Evolutionary conservation across 2,797 vertebrate genomes (phyloP).

Genomic region (Siniperca undulata): DNA sequence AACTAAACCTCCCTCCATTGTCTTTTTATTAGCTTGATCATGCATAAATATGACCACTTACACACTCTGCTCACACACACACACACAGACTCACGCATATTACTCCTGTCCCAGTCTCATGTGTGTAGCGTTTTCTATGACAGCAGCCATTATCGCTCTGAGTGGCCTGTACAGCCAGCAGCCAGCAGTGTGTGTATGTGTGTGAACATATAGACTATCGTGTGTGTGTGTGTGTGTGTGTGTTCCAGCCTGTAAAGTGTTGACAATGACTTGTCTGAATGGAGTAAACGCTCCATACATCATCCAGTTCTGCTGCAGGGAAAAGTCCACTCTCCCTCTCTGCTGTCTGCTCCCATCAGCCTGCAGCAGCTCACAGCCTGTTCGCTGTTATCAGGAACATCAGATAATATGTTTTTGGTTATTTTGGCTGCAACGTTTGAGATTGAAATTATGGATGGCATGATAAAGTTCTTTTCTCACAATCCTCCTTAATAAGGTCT

Average conservation of each 20-base stretch:
- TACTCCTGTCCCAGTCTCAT: neutral
- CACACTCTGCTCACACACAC: neutral
- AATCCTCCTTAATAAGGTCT: neutral
- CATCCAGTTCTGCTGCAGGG: neutral
- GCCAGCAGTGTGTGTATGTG: neutral
- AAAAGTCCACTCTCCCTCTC: neutral
- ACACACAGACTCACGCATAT: neutral
- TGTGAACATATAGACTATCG: neutral
- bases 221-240: slow-evolving; percentile 19
- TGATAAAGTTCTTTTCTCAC: neutral
- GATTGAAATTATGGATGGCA: neutral
- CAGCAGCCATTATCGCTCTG: slow-evolving; percentile 21
- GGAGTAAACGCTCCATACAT: slow-evolving; percentile 31
- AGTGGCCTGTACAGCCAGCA: neutral
- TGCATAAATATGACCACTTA: neutral
- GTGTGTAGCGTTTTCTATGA: slow-evolving; percentile 11
- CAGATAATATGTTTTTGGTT: neutral
- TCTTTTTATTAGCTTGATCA: neutral
- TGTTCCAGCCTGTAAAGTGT: neutral
- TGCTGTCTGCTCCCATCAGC: slow-evolving; percentile 3
- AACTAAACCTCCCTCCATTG: neutral
- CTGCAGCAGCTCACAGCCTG: neutral
- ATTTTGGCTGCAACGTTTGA: neutral
- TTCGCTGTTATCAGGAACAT: neutral
- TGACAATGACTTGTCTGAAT: slow-evolving; percentile 37